phyloP scores from a whole-genome alignment of 2,113 vertebrate species.

The Nerophis lumbriciformis region DNA sequence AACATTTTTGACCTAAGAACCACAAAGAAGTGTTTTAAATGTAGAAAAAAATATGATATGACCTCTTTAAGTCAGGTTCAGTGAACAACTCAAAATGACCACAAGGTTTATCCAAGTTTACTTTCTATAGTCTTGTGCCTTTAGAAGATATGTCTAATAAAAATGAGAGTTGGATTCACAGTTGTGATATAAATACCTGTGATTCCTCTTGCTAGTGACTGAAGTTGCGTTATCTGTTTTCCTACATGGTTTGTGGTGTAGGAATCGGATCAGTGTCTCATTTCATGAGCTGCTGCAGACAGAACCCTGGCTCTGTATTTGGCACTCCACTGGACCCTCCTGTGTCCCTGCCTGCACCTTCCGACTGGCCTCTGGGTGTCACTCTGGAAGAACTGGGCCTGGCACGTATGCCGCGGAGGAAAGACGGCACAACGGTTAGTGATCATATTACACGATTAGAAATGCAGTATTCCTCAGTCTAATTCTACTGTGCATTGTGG shows the following conservation, averaged over 20 bases:
- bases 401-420: conserved; percentile 69
- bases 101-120: too few relatives aligned
- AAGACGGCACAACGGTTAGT: conserved; percentile 67
- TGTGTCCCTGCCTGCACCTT: conserved; percentile 52
- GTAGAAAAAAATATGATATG: too few relatives aligned
- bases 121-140: too few relatives aligned
- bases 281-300: conserved; percentile 68
- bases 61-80: too few relatives aligned
- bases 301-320: conserved; percentile 50
- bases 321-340: conserved; percentile 59
- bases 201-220: too few relatives aligned
- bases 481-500: conserved; percentile 6
- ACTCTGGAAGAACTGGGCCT: conserved; percentile 52
- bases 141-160: too few relatives aligned
- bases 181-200: too few relatives aligned
- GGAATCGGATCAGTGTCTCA: conserved; percentile 73
- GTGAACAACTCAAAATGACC: too few relatives aligned
- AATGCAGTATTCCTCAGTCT: background rate
- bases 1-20: too few relatives aligned
- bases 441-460: background rate
- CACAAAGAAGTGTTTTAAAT: too few relatives aligned
- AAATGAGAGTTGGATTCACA: too few relatives aligned
- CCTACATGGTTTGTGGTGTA: conserved; percentile 11
- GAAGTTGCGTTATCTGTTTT: too few relatives aligned
- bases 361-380: conserved; percentile 53